Conservation (phyloP, 2,888 invertebrate species). For the Liopterus haemorrhoidalis region DNA sequence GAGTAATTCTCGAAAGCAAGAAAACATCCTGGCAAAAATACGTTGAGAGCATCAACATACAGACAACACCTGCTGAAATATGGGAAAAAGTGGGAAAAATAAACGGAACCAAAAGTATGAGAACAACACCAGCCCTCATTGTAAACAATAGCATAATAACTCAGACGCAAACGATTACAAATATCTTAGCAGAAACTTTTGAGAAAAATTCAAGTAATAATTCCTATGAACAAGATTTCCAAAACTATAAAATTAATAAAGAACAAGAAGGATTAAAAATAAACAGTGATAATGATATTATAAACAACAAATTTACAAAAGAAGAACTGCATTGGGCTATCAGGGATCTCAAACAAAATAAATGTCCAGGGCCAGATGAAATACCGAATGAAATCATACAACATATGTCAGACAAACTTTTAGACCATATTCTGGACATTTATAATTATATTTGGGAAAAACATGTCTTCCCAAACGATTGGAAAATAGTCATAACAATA, state of each 20-base stretch:
- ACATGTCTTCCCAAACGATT: background rate
- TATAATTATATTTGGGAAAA: background rate
- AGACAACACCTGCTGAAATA: slow-evolving; percentile 13
- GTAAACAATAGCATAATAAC: slow-evolving; percentile 2
- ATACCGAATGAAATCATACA: slow-evolving; percentile 6
- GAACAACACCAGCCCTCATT: background rate
- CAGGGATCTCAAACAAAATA: background rate
- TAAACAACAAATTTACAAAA: slow-evolving; percentile 1
- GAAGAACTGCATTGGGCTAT: slow-evolving; percentile 1
- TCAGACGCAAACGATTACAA: background rate
- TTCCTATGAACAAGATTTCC: background rate
- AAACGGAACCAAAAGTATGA: background rate
- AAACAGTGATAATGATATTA: background rate
- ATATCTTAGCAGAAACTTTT: slow-evolving; percentile 3
- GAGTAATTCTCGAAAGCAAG: slow-evolving; percentile 18
- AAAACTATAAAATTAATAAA: slow-evolving; percentile 1
- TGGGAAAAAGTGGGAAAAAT: slow-evolving; percentile 22
- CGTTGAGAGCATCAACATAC: slow-evolving; percentile 8
- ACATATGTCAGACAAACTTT: background rate
- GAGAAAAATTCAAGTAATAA: background rate
- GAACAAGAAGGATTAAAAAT: slow-evolving; percentile 6
- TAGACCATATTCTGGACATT: background rate
- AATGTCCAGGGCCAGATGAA: slow-evolving; percentile 6
- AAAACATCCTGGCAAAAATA: slow-evolving; percentile 21
- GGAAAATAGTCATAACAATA: slow-evolving; percentile 2